Percentiles rank a stretch among this genome's conserved stretches.
phyloP scores from a whole-genome alignment of 1,140 invertebrate species.

The Cydia fagiglandana region DNA sequence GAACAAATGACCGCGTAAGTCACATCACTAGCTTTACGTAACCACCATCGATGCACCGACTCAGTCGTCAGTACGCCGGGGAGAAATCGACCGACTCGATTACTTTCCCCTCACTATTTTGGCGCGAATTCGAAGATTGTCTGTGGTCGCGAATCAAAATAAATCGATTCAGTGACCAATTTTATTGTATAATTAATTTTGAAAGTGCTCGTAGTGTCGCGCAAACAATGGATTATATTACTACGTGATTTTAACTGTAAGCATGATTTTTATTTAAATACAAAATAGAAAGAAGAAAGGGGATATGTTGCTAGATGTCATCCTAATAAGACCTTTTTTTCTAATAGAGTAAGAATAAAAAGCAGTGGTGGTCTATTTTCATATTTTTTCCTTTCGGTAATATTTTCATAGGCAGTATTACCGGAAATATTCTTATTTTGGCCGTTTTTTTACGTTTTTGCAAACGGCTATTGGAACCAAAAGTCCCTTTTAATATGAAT shows the following conservation, averaged over 20 bases:
- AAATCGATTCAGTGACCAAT: not conserved
- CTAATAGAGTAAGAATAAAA: too few relatives aligned
- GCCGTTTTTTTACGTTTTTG: too few relatives aligned
- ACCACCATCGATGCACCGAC: constrained; percentile 40
- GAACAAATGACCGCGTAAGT: constrained; percentile 38
- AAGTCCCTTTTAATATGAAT: too few relatives aligned
- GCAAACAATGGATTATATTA: constrained; percentile 2
- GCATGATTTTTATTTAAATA: not conserved
- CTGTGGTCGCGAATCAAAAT: constrained; percentile 23
- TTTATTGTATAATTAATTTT: not conserved
- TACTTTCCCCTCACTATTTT: constrained; percentile 60
- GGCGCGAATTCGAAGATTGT: constrained; percentile 39
- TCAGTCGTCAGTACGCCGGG: constrained; percentile 52
- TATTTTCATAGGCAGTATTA: too few relatives aligned
- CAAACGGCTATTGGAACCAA: too few relatives aligned
- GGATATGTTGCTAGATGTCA: too few relatives aligned
- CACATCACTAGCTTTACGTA: constrained; percentile 43
- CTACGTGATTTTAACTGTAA: constrained; percentile 2
- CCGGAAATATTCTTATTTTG: too few relatives aligned
- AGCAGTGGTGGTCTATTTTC: too few relatives aligned
- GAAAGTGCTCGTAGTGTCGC: not conserved
- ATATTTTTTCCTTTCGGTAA: too few relatives aligned
- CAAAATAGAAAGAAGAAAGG: not conserved
- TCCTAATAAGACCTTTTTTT: too few relatives aligned
- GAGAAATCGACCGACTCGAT: constrained; percentile 59